Evolutionary conservation across 2,113 vertebrate species (phyloP).

Genomic region (Hyperoodon ampullatus): DNA sequence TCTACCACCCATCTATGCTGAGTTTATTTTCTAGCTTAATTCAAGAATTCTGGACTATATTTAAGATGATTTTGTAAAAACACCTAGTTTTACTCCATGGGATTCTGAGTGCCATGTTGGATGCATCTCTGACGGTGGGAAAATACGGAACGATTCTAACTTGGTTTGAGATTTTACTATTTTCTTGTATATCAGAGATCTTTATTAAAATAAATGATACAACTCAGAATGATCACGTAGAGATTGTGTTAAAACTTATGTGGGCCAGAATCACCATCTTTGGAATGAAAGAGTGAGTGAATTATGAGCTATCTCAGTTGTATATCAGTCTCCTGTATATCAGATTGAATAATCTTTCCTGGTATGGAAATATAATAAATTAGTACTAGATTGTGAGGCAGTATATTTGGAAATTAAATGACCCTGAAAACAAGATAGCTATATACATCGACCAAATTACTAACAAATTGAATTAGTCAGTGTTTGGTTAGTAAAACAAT

Average conservation of each 20-base stretch:
- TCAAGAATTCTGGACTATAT: neutral
- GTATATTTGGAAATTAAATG: slow-evolving; percentile 16
- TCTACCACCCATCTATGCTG: neutral
- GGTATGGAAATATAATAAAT: neutral
- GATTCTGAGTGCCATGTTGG: neutral
- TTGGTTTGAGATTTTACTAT: neutral
- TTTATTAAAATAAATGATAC: neutral
- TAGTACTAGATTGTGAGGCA: neutral
- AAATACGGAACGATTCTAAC: neutral
- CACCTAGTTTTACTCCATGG: neutral
- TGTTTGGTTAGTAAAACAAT: neutral
- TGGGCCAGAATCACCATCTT: neutral
- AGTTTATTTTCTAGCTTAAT: neutral
- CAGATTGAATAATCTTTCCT: neutral
- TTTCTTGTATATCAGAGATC: neutral
- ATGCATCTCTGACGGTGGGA: neutral
- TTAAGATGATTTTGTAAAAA: neutral
- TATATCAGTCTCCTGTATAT: neutral
- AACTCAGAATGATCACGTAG: neutral
- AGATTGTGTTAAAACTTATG: neutral
- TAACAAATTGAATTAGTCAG: neutral
- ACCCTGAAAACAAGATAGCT: neutral
- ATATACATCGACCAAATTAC: neutral
- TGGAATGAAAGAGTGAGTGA: neutral
- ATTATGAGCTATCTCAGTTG: neutral